Evolutionary conservation across 2,797 vertebrate species (phyloP).

Genomic region (Coccyzus lansbergi): DNA sequence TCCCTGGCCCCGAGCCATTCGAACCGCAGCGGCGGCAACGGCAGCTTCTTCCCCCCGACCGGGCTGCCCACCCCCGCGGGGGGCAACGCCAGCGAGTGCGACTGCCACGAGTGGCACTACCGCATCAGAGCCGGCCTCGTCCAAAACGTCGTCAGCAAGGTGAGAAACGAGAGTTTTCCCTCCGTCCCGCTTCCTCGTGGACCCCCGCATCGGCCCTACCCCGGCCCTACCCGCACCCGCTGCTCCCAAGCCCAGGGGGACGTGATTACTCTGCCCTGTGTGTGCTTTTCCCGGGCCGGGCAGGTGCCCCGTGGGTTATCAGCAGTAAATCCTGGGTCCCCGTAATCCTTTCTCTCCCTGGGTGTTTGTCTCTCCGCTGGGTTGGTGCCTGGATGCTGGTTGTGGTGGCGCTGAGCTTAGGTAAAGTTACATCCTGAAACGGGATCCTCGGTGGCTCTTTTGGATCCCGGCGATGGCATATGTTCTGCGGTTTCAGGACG

Average conservation of each 20-base stretch:
- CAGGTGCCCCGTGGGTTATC: neutral
- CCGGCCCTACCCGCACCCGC: fast-evolving
- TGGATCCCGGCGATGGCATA: too few species aligned
- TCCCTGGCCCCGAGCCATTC: constrained; percentile 26
- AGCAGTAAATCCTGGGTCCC: neutral
- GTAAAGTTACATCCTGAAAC: neutral
- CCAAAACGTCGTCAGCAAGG: constrained; percentile 94
- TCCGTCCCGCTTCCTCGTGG: fast-evolving
- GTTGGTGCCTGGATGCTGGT: neutral
- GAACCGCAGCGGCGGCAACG: constrained; percentile 51
- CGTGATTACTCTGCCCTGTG: neutral
- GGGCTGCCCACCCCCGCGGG: constrained; percentile 54
- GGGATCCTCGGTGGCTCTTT: neutral
- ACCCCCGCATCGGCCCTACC: neutral
- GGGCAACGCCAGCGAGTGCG: constrained; percentile 77
- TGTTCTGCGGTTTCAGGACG: fast-evolving
- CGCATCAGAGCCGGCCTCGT: constrained; percentile 87
- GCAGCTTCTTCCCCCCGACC: constrained; percentile 60
- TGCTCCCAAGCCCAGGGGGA: neutral
- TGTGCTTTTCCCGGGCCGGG: fast-evolving
- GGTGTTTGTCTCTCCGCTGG: fast-evolving
- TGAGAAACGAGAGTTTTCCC: constrained; percentile 64
- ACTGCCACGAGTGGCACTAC: constrained; percentile 85
- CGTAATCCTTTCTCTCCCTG: neutral
- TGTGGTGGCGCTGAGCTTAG: fast-evolving